A percentile compares a stretch with the other conserved stretches of the same genome.
Conservation (phyloP, 2,113 vertebrate species). For the Dromaius novaehollandiae region DNA sequence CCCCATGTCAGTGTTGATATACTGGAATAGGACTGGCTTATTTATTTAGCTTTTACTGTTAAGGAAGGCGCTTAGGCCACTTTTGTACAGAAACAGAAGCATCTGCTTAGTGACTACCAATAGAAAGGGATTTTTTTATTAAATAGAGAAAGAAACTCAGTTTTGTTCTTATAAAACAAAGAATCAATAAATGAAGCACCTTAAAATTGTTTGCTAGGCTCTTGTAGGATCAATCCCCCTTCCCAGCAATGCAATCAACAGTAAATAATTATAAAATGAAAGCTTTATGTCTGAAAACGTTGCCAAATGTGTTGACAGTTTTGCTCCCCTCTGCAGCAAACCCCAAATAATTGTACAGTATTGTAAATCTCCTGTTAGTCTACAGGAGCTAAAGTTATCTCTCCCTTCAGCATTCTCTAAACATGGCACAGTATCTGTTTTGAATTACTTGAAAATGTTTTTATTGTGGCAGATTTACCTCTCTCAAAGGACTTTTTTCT, state of each 20-base stretch:
- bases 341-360: not conserved
- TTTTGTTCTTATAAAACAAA: not conserved
- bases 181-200: not conserved
- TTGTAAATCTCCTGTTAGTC: not conserved
- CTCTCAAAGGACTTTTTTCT: not conserved
- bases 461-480: not conserved
- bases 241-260: not conserved
- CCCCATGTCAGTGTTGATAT: not conserved
- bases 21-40: not conserved
- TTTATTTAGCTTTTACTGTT: not conserved
- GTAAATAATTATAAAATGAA: not conserved
- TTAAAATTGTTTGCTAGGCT: not conserved
- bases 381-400: not conserved
- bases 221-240: not conserved
- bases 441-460: not conserved
- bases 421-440: not conserved
- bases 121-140: not conserved
- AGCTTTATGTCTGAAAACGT: not conserved
- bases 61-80: not conserved
- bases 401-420: not conserved
- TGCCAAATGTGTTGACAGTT: not conserved
- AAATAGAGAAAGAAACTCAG: not conserved
- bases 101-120: not conserved
- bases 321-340: not conserved
- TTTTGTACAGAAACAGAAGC: not conserved